A percentile compares a stretch with the other conserved stretches of the same genome.
Evolutionary conservation across 2,888 invertebrate genomes (phyloP).

Genomic region (Zhuqinia jingwanae): DNA sequence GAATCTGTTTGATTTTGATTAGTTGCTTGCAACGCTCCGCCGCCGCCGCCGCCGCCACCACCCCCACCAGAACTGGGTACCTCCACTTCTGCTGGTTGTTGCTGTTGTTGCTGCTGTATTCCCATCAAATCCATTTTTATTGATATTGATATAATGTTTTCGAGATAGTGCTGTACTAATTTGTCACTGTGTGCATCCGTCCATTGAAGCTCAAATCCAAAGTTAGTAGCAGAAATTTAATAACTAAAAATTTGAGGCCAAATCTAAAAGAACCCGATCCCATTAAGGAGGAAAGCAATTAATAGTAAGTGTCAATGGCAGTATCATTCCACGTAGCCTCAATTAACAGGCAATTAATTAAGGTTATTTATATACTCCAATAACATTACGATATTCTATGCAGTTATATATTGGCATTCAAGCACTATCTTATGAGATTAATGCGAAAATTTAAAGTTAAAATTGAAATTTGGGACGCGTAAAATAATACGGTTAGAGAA

Average conservation of each 20-base stretch:
- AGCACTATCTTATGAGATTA: too few species aligned
- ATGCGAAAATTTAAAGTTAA: too few species aligned
- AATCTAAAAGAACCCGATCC: background rate
- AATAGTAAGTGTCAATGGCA: too few species aligned
- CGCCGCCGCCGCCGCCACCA: too few species aligned
- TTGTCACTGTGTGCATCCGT: conserved; percentile 40
- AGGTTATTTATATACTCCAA: too few species aligned
- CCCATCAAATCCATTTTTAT: conserved; percentile 53
- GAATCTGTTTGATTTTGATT: background rate
- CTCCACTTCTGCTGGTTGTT: background rate
- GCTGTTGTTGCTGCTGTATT: conserved; percentile 38
- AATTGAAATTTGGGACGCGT: too few species aligned
- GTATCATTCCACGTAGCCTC: too few species aligned
- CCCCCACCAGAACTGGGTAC: conserved; percentile 15
- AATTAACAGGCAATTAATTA: too few species aligned
- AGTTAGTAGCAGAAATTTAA: conserved; percentile 42
- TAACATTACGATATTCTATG: too few species aligned
- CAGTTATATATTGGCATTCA: too few species aligned
- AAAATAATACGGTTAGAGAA: too few species aligned
- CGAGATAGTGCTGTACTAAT: background rate
- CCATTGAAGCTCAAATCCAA: conserved; percentile 38
- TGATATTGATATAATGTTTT: background rate
- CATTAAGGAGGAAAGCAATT: too few species aligned
- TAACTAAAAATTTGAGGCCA: conserved; percentile 15
- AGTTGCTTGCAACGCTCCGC: background rate